Evolutionary conservation across 2,888 invertebrate genomes (phyloP).

Genomic region (Pristionchus arcanus): DNA sequence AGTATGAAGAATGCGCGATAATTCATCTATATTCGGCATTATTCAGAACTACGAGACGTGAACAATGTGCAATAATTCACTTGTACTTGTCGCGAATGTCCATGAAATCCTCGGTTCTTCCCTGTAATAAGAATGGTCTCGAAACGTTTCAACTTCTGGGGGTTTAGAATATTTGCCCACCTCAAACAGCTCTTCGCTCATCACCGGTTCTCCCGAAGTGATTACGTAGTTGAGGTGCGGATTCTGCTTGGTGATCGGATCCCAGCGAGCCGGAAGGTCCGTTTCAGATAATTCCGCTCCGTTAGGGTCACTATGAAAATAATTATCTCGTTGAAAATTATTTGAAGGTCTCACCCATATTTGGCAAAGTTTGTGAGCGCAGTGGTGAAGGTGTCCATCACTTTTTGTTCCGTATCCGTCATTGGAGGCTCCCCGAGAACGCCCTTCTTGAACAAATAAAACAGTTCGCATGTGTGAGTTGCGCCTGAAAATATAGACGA

Average conservation of each 20-base stretch:
- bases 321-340: neutral
- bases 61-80: neutral
- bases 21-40: no score
- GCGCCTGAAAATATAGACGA: neutral
- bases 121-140: neutral
- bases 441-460: constrained; percentile 43
- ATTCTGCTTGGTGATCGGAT: neutral
- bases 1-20: no score
- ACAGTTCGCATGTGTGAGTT: neutral
- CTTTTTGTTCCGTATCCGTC: neutral
- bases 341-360: neutral
- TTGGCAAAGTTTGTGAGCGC: constrained; percentile 22
- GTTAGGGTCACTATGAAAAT: neutral
- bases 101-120: neutral
- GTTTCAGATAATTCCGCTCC: neutral
- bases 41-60: neutral
- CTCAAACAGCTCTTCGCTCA: constrained; percentile 1
- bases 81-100: neutral
- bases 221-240: neutral
- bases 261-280: neutral
- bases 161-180: neutral
- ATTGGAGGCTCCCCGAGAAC: neutral
- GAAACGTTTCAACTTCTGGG: neutral
- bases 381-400: neutral
- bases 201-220: neutral